Base-by-base conservation (phyloP, 1,140 invertebrate genomes). In the Achroia grisella region DNA sequence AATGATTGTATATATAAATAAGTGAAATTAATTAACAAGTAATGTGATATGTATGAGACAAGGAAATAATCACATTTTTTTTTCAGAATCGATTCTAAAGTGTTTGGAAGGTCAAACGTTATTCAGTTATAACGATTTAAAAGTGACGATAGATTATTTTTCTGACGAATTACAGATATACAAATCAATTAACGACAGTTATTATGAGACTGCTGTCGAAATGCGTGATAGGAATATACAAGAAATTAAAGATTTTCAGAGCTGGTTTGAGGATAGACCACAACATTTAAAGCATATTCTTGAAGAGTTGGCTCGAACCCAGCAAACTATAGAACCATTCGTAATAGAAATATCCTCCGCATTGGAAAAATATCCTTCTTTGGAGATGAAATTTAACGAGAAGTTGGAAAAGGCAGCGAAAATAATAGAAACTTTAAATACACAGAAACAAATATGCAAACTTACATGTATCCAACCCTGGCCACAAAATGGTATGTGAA, bases 251-350 rank as follows among this genome's bases (percentile, higher is more conserved):
- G 4, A 43, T 4, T 56, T 23, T 23, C 17, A 23, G 6, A 23
- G 17, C 6, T 23, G 17, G 17, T 23, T 23, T 6, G 17, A 6
- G 65, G 14, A 56, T 14, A 54, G 49, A 2, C 64, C 70, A 6
- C 34, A 47, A 39, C 67, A 69, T 49, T 52, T 71, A n/a, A 55
- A 56, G 39, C 49, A 69, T 44, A 39, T 65, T 11, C 28, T 73
- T 12, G 10, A 62, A 30, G 52, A 55, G 10, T 39, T 73, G 10
- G 43, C 32, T 4, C n/a, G 17, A 13, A 17, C 43, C 0, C 58
- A 52, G 8, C 32, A 42, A 5, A 9, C 39, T 10, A 43, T 66
- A 14, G 49, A 55, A 33, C 53, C 44, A 27, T n/a, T 34, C 4
- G 49, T 59, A 0, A 39, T 44, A 30, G 39, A 48, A 11, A 37